Base-by-base conservation (phyloP, 2,797 vertebrate species). In the Muraenolepis orangiensis region DNA sequence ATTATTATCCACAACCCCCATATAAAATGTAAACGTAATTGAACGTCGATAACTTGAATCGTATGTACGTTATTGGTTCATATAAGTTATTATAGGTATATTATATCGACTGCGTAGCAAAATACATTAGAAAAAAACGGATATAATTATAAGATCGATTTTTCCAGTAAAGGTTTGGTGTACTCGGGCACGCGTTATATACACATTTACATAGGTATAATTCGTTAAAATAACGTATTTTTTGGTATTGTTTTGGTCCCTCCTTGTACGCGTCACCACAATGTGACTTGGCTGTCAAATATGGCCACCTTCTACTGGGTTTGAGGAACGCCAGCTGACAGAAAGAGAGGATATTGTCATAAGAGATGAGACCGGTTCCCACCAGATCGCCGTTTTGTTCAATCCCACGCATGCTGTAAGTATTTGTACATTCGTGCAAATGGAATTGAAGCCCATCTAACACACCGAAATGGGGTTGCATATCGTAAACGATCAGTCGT, bases 271-370 rank as follows among this genome's bases (percentile, higher is more conserved):
- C 36, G 38, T 1, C 36, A 28, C 38, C 77, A n/a, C n/a, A 94
- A 95, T 90, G 93, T 94, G 95, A 93, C 74, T 13, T 2, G 1
- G 81, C 87, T 92, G 89, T 92, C 88, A 92, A 91, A 90, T 32
- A 93, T 93, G 93, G 92, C 93, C 78, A 81, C 91, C 78, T 91
- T 87, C 88, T 84, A 64, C 84, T 85, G 83, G 78, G 79, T 85
- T 79, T 87, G 86, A 89, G 77, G 74, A 82, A 71, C 78, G 82
- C 85, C 85, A 85, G 82, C 81, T 88, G 88, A 91, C 82, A 85
- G 87, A 82, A 84, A n/a, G 66, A 70, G 69, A 74, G 20, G 78
- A 61, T 68, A 82, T 76, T 75, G 51, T 73, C 26, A 42, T 32
- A 74, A 69, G 46, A 66, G 82, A 76, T 20, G 8, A 57, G 34